Evolutionary conservation across 2,113 vertebrate genomes (phyloP), one percentile per base, ranked within the genome.

Genomic region (Pimephales promelas): DNA sequence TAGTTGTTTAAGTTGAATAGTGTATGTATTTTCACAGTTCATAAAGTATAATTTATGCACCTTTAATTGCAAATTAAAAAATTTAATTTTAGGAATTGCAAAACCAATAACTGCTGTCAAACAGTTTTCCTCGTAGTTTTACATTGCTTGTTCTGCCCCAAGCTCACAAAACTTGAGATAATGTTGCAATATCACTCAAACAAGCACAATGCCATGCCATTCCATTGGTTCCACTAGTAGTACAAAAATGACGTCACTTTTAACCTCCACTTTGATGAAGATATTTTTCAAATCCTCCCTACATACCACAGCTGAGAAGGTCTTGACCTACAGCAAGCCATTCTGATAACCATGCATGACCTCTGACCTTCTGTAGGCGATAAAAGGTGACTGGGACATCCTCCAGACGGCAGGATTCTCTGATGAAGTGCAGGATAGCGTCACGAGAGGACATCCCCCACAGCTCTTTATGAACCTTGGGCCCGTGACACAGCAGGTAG

Each of bases 321-420:
- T 11, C 47, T 36, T 78, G 66, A 70, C 61, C 83, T 71, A 54
- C 24, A 66, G 34, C 11, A 31, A 68, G 49, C 26, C 40, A 40
- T 20, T 66, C 16, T 20, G 64, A 81, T 84, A 45, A 28, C 3
- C 52, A 3, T 28, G 10, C 28, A 28, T 36, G 83, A 84, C 77
- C 79, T 36, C 57, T 88, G 49, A 98, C 97, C 96, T 98, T 97
- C 87, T 94, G 94, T 28, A 98, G 91, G 87, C 93, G 93, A 94
- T 97, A 98, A 93, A 95, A 97, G 26, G 95, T 97, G 87, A 97
- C 93, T 0, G 97, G 96, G 4, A 98, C 96, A 16, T 97, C 97
- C 88, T 98, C 96, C 57, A 98, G 92, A 47, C 90, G 90, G 88
- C 95, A 97, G 2, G 97, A 92, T 84, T 96, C 96, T 87, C 93